phyloP scores from a whole-genome alignment of 2,888 invertebrate species.

The Epinotia bilunana region DNA sequence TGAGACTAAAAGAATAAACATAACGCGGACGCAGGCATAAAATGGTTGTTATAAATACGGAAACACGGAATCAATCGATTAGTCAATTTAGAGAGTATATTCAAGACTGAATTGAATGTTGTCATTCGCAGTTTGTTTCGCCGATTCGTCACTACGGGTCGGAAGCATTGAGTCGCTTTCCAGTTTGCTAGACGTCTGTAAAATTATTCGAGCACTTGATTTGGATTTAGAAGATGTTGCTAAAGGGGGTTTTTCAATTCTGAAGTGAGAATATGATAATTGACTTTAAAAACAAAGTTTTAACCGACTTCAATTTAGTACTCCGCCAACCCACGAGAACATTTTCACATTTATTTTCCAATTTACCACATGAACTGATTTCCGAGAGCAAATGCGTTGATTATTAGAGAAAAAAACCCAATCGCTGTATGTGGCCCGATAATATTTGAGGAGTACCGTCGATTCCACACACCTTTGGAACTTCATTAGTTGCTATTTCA shows the following conservation, averaged over 20 bases:
- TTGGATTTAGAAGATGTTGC: not conserved
- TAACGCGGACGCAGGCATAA: constrained; percentile 15
- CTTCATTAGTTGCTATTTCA: too few species aligned
- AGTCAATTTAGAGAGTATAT: constrained; percentile 78
- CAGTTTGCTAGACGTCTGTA: not conserved
- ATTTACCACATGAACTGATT: too few species aligned
- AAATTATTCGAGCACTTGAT: not conserved
- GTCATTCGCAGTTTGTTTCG: constrained; percentile 51
- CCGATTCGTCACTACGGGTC: constrained; percentile 17
- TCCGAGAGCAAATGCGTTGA: too few species aligned
- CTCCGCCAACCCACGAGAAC: too few species aligned
- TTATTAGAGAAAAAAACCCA: too few species aligned
- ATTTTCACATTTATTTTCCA: too few species aligned
- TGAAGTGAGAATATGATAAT: too few species aligned
- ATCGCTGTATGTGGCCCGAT: too few species aligned
- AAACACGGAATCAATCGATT: constrained; percentile 63
- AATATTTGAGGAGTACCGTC: too few species aligned
- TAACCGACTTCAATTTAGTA: too few species aligned
- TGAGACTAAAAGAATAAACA: not conserved
- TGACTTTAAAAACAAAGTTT: too few species aligned
- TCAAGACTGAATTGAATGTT: constrained; percentile 78
- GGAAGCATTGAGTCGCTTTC: constrained; percentile 9
- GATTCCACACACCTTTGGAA: too few species aligned
- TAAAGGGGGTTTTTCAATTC: not conserved
- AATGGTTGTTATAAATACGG: constrained; percentile 40